Evolutionary conservation across 2,888 invertebrate species (phyloP), one percentile per base, ranked within the genome.

Genomic region (Amiota mariae): DNA sequence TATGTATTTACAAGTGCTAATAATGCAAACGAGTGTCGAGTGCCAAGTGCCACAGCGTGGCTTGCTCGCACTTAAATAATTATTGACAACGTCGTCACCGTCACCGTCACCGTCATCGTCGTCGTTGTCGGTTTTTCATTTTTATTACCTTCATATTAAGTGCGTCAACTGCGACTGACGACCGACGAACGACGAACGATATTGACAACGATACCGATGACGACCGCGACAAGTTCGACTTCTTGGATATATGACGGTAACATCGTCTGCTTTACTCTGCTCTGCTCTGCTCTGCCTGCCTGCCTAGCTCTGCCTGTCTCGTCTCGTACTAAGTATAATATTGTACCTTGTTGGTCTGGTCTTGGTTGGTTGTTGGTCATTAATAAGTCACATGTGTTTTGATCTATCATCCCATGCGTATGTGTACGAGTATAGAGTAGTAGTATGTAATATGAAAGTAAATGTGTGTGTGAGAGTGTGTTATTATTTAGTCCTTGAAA

Each of bases 101-200:
- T 13, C 36, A 6, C 1, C 36, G 36, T 6, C n/a, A n/a, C n/a
- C n/a, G n/a, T n/a, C 24, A 3, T 24, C 63, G 46, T 13, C 36
- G 36, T 6, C 36, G 36, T 6, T 6, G 36, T 6, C 36, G 36
- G 6, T 36, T 36, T 36, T 36, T 36, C 59, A 59, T 20, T 68
- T 68, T 68, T 68, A 68, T 68, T 68, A 36, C 13, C 67, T 18
- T 51, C 67, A 68, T 54, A 36, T 51, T 59, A 18, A 59, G 24
- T 59, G 20, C 59, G 15, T 59, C 18, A 15, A 9, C 59, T 8
- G 15, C 15, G 10, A n/a, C n/a, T 57, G 57, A 36, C 36, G 36
- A 36, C 36, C 8, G 36, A 6, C 36, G 24, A 24, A 1, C 24
- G 3, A 24, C 24, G 24, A 36, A 36, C 24, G 36, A 4, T 36